Evolutionary conservation across 2,113 vertebrate genomes (phyloP).

Genomic region (Malurus elegans): DNA sequence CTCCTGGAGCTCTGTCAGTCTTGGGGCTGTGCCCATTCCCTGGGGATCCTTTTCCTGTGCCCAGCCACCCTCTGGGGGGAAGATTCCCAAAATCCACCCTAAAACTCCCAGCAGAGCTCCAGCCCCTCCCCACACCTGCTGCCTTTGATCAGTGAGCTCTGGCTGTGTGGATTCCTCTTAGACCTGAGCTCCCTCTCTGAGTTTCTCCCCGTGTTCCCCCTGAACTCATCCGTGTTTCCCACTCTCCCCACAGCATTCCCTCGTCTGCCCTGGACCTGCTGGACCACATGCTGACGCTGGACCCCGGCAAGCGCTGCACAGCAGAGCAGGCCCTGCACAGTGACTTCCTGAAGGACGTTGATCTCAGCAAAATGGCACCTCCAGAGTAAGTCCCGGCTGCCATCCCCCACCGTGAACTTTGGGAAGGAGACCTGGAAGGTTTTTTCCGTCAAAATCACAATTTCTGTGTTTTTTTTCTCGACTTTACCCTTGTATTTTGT

Average conservation of each 20-base stretch:
- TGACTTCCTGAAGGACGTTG: constrained; percentile 91
- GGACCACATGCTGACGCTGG: constrained; percentile 96
- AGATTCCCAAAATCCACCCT: neutral
- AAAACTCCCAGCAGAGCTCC: neutral
- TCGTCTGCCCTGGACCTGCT: constrained; percentile 88
- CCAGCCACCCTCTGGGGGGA: neutral
- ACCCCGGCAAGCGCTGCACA: constrained; percentile 92
- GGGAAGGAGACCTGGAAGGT: neutral
- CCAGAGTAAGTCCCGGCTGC: constrained; percentile 86
- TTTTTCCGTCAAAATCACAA: neutral
- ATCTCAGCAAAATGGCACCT: constrained; percentile 93
- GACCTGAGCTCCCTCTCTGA: neutral
- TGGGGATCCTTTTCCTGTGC: neutral
- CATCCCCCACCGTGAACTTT: accelerated
- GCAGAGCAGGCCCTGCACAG: constrained; percentile 91
- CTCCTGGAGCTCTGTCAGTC: neutral
- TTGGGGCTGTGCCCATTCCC: accelerated
- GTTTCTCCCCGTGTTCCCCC: neutral
- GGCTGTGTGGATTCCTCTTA: neutral
- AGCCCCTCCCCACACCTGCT: accelerated
- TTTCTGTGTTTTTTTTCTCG: neutral
- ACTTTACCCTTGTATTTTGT: accelerated
- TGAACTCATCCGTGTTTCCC: neutral
- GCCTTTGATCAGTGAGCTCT: neutral
- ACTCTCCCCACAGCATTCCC: constrained; percentile 78